phyloP scores from a whole-genome alignment of 2,888 invertebrate species.

The Pantelozetes paolii region DNA sequence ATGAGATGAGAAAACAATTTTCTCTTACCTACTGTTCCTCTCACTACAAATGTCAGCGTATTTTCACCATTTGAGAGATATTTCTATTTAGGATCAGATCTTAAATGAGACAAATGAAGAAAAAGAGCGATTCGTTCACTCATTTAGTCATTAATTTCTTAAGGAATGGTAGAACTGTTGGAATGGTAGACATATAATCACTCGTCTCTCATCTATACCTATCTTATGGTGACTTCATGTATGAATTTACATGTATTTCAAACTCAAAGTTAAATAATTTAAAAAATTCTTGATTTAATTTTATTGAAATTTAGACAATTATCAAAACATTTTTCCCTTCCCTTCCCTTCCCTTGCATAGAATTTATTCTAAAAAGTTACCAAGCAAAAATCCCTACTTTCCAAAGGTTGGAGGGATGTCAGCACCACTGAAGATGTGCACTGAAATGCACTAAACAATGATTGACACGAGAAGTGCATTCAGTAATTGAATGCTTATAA shows the following conservation, averaged over 20 bases:
- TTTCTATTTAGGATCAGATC: neutral
- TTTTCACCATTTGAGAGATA: neutral
- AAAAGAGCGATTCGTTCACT: constrained; percentile 10
- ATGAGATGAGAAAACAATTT: neutral
- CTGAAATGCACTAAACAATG: constrained; percentile 6
- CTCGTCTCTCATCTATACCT: too few relatives aligned
- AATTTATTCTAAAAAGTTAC: too few relatives aligned
- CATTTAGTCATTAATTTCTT: neutral
- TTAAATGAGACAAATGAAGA: constrained; percentile 20
- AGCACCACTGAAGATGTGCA: neutral
- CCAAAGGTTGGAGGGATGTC: too few relatives aligned
- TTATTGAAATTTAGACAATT: too few relatives aligned
- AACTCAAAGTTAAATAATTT: too few relatives aligned
- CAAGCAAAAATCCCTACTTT: too few relatives aligned
- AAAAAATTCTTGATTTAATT: too few relatives aligned
- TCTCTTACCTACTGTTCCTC: neutral
- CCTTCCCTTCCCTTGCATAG: too few relatives aligned
- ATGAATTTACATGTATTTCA: too few relatives aligned
- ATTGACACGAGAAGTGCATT: constrained; percentile 22
- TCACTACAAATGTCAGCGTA: constrained; percentile 15
- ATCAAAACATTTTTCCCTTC: too few relatives aligned
- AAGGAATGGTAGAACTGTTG: neutral
- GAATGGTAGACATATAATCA: too few relatives aligned
- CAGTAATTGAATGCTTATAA: constrained; percentile 22
- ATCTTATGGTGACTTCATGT: too few relatives aligned